Evolutionary conservation across 2,797 vertebrate genomes (phyloP), one percentile per base, ranked within the genome.

Genomic region (Takifugu ocellatus): DNA sequence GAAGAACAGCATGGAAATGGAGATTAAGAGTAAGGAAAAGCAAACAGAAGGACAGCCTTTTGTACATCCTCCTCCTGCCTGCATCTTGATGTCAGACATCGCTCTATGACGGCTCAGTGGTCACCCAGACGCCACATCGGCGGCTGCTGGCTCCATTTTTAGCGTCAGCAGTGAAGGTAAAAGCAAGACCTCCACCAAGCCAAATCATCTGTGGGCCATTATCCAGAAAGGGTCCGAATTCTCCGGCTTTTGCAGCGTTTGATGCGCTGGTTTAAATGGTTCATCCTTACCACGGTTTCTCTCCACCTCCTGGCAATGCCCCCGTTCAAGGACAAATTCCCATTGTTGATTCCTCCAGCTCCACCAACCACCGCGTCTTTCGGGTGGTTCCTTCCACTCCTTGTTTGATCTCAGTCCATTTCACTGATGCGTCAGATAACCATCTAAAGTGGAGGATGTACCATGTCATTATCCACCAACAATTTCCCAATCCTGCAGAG

Each of bases 1-100:
- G 6, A 56, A 74, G 17, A 86, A 62, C 25, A 85, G 57, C 1
- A 81, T 61, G 21, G 68, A 29, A 39, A 78, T 25, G 10, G 31
- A 10, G 31, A 33, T 33, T 33, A 33, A 10, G 31, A 33, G 31
- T 10, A 10, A 33, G 31, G 31, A 10, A 33, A 33, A 33, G 31
- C 31, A 9, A 33, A 33, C 31, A 0, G 31, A 33, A 33, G 31
- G 31, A 33, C 8, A 33, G 8, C 31, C 31, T 33, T 33, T 33
- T 2, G 31, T 68, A 52, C 66, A 56, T 70, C 61, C 27, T 68
- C 64, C 51, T 46, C 59, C 49, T 54, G 53, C 21, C 47, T 62
- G 52, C 62, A 77, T 83, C 61, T 72, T 79, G 17, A 36, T 24
- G 68, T 64, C 24, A 10, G 46, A 63, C 75, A 83, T 33, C 49